These are phyloP conservation scores for Brachystomella parvula DNA, from an alignment of 1,140 invertebrate genomes.

Conservation along the genomic window DNA sequence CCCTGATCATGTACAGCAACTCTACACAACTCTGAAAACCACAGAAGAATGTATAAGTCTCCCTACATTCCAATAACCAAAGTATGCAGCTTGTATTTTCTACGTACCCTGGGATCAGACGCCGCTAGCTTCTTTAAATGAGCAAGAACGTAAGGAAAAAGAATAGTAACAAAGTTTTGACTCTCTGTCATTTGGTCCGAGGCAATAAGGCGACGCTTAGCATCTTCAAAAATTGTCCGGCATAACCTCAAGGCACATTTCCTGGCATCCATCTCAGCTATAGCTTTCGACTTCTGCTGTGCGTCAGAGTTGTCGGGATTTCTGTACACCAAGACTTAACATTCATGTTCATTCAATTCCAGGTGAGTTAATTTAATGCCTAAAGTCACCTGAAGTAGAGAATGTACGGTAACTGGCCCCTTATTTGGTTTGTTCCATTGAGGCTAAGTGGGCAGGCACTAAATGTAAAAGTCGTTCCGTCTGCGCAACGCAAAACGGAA, in stretches of 20 bases:
- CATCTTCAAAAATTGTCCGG: slow-evolving; percentile 20
- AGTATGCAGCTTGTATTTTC: no score
- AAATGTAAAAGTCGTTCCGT: slow-evolving; percentile 87
- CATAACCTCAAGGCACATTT: slow-evolving; percentile 53
- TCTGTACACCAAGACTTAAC: no score
- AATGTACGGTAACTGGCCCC: slow-evolving; percentile 90
- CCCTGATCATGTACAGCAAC: slow-evolving; percentile 79
- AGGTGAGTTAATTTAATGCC: neutral
- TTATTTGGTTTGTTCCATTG: slow-evolving; percentile 84
- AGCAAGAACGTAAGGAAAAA: slow-evolving; percentile 68
- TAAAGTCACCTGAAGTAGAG: slow-evolving; percentile 60
- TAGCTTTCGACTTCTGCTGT: slow-evolving; percentile 54
- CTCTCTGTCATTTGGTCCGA: neutral
- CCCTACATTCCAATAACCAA: slow-evolving; percentile 21
- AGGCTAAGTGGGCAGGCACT: slow-evolving; percentile 84
- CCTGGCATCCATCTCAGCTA: slow-evolving; percentile 62
- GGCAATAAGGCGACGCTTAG: neutral
- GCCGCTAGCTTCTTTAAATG: slow-evolving; percentile 71
- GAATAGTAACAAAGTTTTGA: slow-evolving; percentile 55
- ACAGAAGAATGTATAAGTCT: neutral
- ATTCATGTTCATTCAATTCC: no score
- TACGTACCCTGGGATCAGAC: slow-evolving; percentile 66
- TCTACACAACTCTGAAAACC: slow-evolving; percentile 72
- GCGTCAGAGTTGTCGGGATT: slow-evolving; percentile 58
- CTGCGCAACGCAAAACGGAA: slow-evolving; percentile 75